Evolutionary conservation across 2,797 vertebrate species (phyloP).

Genomic region (Epinephelus coioides): DNA sequence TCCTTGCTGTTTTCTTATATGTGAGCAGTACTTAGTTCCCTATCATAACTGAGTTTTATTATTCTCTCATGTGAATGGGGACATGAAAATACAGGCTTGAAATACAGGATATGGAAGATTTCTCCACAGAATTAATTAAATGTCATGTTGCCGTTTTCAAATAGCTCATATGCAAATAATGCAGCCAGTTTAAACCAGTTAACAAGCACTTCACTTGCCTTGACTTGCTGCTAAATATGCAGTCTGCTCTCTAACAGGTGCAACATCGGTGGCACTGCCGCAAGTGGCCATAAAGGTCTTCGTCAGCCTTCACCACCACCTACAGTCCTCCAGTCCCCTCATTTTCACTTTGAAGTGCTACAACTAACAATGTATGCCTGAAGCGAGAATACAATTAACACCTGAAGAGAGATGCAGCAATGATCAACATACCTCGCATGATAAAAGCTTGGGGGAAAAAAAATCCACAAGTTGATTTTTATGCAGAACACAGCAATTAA

Average conservation of each 20-base stretch:
- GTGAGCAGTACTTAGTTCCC: background rate
- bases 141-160: constrained; percentile 20
- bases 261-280: constrained; percentile 30
- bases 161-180: constrained; percentile 31
- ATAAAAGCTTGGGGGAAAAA: background rate
- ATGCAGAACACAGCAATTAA: constrained; percentile 10
- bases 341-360: constrained; percentile 12
- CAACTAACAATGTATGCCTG: constrained; percentile 3
- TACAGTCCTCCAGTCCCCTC: constrained; percentile 8
- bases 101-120: constrained; percentile 34
- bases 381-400: constrained; percentile 38
- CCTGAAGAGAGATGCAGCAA: constrained; percentile 8
- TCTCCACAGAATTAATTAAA: constrained; percentile 45
- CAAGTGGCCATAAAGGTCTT: constrained; percentile 23
- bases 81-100: constrained; percentile 32
- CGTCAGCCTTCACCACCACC: constrained; percentile 17
- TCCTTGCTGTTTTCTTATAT: background rate
- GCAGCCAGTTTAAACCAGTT: constrained; percentile 27
- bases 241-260: constrained; percentile 30
- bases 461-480: background rate
- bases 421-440: background rate
- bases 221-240: constrained; percentile 22
- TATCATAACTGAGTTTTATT: background rate
- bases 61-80: background rate
- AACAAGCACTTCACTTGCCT: constrained; percentile 38